Percentiles rank a stretch among this genome's conserved stretches.
Conservation (phyloP, 2,797 vertebrate genomes). For the Erpetoichthys calabaricus region DNA sequence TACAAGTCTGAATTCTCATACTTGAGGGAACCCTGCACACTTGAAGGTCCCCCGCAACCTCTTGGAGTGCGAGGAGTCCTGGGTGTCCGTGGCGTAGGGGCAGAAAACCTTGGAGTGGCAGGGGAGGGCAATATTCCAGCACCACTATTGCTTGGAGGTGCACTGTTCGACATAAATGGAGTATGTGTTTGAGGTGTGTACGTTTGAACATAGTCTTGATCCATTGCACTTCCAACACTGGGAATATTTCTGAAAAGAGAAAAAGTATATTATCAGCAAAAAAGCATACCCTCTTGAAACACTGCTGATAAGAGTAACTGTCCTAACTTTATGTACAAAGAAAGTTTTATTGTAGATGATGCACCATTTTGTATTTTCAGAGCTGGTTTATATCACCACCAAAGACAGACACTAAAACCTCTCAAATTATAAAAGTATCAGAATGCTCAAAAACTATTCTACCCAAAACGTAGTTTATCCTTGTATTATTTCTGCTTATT, state of each 20-base stretch:
- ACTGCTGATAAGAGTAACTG: too few relatives aligned
- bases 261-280: background rate
- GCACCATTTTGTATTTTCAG: too few relatives aligned
- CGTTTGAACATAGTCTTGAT: constrained; percentile 84
- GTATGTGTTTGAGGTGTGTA: constrained; percentile 92
- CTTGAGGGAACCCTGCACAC: constrained; percentile 86
- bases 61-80: constrained; percentile 85
- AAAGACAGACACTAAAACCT: too few relatives aligned
- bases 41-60: constrained; percentile 74
- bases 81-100: constrained; percentile 82
- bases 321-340: too few relatives aligned
- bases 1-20: constrained; percentile 94
- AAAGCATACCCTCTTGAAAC: background rate
- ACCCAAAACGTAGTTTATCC: too few relatives aligned
- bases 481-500: too few relatives aligned
- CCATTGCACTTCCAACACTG: constrained; percentile 81
- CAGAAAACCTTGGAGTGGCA: constrained; percentile 83
- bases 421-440: too few relatives aligned
- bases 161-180: constrained; percentile 82
- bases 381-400: too few relatives aligned
- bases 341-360: too few relatives aligned
- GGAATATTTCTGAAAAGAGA: constrained; percentile 41
- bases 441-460: too few relatives aligned
- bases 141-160: constrained; percentile 81
- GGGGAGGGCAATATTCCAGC: constrained; percentile 88